Base-by-base conservation (phyloP, 2,797 vertebrate species). In the Coracias cyanogaster region DNA sequence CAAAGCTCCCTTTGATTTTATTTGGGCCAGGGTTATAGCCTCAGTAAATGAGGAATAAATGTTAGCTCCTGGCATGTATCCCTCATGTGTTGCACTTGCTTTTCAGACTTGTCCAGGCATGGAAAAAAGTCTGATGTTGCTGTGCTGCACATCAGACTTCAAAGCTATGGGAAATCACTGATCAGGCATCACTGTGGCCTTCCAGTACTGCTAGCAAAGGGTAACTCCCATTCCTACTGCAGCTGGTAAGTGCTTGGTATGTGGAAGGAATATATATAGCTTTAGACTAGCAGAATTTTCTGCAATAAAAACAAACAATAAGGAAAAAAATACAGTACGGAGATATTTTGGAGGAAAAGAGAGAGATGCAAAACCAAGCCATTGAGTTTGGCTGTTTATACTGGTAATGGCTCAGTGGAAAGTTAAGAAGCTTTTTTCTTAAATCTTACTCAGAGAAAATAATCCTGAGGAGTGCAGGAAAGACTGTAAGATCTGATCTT, bases 291-390 rank as follows among this genome's bases (percentile, higher is more conserved):
- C 61, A 69, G 21, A 21, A 28, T 51, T 31, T 86, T 29, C 62
- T 60, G 31, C 6, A 18, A 70, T 15, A 64, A 79, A 91, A 81
- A 52, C 8, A 67, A 89, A 43, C 31, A 74, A 81, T 12, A 76
- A 18, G 60, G 61, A 24, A 4, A 15, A 78, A 83, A 72, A 52
- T 12, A 28, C 3, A 62, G 6, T 25, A 33, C 11, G 20, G 69
- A 71, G 45, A n/a, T 65, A 74, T 28, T n/a, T 17, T 2, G 7
- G 16, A 12, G 2, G 5, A 49, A 43, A 0, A 37, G 5, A 43
- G 0, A 37, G 5, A 49, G 9, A 46, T 26, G 48, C 15, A 78
- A 82, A 71, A 31, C 14, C 28, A 88, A 65, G 14, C 3, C 8
- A 49, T 7, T 41, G 11, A 51, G 13, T 48, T 83, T 5, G 10